Base-by-base conservation (phyloP, 2,113 vertebrate species). In the Rousettus leschenaultii region DNA sequence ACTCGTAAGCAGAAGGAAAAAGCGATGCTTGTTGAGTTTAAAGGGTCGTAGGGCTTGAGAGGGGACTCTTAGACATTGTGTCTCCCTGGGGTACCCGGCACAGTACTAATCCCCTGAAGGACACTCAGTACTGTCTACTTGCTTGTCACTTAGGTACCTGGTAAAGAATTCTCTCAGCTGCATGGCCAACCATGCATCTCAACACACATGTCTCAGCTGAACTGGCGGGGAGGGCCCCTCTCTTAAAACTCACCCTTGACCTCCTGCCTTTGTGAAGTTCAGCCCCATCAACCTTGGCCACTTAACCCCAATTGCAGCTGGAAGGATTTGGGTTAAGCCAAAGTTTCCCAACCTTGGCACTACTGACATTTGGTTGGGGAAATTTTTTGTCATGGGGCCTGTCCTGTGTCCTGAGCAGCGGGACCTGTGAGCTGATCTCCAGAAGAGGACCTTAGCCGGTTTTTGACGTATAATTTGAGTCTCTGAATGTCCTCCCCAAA, bases 191-290 rank as follows among this genome's bases (percentile, higher is more conserved):
- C 83, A 3, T 98, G 97, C 0, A 83, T 98, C 48, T 98, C 98
- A 6, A 30, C 38, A 0, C 97, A 98, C 84, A 98, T 95, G 95
- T 97, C 97, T 0, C 97, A 93, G 70, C 97, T 98, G 7, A 98
- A 98, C 95, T 98, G 98, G 98, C 93, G 98, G 98, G 98, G 84
- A 98, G 97, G 98, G 80, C 45, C 26, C 11, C 2, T 75, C 3
- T 48, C 82, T 92, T 22, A 90, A 33, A n/a, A 13, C 48, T 21
- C 68, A 57, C 16, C 21, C 26, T 87, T 82, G 26, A 87, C 74
- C 26, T 89, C 48, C 57, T 74, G 66, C 21, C n/a, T 74, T 75
- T 38, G 77, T 3, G 26, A 24, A 77, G 13, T 75, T 84, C 35
- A 9, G 38, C 55, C 48, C 24, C 24, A 75, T 10, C 3, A 7